phyloP scores from a whole-genome alignment of 2,113 vertebrate species.

The Malurus cyaneus region DNA sequence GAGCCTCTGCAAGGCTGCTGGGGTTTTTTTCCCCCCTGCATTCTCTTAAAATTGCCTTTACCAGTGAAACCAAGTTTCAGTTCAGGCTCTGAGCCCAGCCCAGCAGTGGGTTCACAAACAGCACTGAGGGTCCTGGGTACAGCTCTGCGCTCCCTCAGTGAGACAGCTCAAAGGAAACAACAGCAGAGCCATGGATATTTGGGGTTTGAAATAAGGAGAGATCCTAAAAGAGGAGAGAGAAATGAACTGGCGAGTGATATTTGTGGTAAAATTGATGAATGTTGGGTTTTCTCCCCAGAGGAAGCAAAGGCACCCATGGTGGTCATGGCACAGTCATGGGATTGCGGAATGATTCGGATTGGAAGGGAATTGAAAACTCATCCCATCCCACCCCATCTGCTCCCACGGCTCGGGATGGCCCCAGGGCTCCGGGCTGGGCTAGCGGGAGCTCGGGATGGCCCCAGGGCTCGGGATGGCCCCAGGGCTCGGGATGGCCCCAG shows the following conservation, averaged over 20 bases:
- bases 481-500: too few relatives aligned
- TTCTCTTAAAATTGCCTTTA: slow-evolving; percentile 7
- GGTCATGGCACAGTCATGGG: too few relatives aligned
- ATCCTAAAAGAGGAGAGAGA: not conserved
- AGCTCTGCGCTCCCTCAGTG: not conserved
- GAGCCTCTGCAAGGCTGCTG: not conserved
- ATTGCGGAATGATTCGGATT: too few relatives aligned
- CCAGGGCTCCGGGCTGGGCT: too few relatives aligned
- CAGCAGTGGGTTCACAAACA: not conserved
- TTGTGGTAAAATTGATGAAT: not conserved
- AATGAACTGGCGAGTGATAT: not conserved
- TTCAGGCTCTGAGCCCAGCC: not conserved
- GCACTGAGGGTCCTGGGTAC: not conserved
- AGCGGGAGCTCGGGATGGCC: too few relatives aligned
- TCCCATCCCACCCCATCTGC: too few relatives aligned
- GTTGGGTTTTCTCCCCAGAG: not conserved
- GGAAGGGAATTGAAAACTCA: too few relatives aligned
- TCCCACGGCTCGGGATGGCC: too few relatives aligned
- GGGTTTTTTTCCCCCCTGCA: not conserved
- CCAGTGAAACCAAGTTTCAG: not conserved
- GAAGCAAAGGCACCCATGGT: too few relatives aligned
- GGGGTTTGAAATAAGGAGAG: not conserved
- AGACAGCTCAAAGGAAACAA: not conserved
- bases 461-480: rapidly evolving
- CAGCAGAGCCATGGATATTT: not conserved